Percentiles rank a stretch among this genome's conserved stretches.
Evolutionary conservation across 2,888 invertebrate genomes (phyloP).

Genomic region (Dryadula phaetusa): DNA sequence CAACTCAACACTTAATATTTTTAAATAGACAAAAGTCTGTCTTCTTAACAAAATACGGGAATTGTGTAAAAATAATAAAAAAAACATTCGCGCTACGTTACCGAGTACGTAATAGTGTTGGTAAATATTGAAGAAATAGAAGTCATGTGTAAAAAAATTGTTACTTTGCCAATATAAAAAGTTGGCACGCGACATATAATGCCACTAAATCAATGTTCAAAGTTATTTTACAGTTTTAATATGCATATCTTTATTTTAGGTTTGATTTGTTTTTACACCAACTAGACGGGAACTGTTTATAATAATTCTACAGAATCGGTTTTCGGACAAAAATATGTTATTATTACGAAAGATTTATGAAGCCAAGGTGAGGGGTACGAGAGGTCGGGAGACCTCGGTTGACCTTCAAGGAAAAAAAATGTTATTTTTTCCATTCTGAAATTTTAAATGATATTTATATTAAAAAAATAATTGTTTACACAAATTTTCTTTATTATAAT

Average conservation of each 20-base stretch:
- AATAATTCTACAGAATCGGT: too few species aligned
- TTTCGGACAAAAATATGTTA: too few species aligned
- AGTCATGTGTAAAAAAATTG: slow-evolving; percentile 17
- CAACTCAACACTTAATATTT: background rate
- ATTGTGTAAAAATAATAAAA: background rate
- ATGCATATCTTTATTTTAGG: background rate
- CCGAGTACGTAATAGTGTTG: slow-evolving; percentile 14
- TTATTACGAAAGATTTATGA: too few species aligned
- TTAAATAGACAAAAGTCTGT: background rate
- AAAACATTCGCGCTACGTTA: slow-evolving; percentile 11
- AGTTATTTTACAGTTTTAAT: background rate
- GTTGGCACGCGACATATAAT: slow-evolving; percentile 12
- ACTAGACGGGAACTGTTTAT: too few species aligned
- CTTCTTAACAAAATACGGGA: background rate
- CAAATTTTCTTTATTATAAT: too few species aligned
- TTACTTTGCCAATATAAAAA: slow-evolving; percentile 15
- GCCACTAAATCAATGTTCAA: slow-evolving; percentile 6
- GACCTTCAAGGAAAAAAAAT: too few species aligned
- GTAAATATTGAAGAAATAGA: slow-evolving; percentile 22
- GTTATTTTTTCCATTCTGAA: too few species aligned
- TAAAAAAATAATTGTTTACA: too few species aligned
- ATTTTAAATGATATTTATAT: too few species aligned
- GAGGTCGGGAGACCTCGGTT: too few species aligned
- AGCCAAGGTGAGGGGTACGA: too few species aligned
- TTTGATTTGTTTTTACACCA: background rate